Base-by-base conservation (phyloP, 92 coral and sea anemone genomes). In the Montipora capitata region DNA sequence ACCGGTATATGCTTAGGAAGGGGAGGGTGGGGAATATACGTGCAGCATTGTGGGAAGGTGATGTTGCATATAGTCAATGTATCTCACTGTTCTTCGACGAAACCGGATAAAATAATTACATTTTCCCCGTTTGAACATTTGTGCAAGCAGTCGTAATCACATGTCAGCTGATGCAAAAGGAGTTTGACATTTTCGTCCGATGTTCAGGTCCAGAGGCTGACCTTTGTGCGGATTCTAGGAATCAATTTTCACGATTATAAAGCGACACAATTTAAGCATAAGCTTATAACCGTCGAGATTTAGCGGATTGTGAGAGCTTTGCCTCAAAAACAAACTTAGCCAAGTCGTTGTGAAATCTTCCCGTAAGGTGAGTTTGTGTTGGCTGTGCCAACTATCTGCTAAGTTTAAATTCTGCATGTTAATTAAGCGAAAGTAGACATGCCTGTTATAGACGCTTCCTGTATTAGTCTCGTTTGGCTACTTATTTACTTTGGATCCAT, bases 21-120 rank as follows among this genome's bases (percentile, higher is more conserved):
- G 13, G 70, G 72, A 17, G 5, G 41, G 63, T 7, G 41, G 0
- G 18, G 18, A 35, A 5, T 57, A 6, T 40, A 38, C 72, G 12
- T 3, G 40, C 41, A 58, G 83, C 58, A 78, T 78, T 78, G 20
- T 78, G 83, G 83, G 83, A 43, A 79, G 59, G 12, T 27, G 61
- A 45, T 40, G 10, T 13, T 4, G 18, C 20, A 5, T 14, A 45
- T 4, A 52, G 2, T 52, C 11, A 12, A 52, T 5, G 11, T 0
- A 3, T 71, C 6, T 16, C 4, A 14, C 35, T 77, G 5, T 1
- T 12, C 20, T 7, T 12, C 17, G 1, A 49, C 18, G 11, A 35
- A 43, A 71, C 3, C 54, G 2, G 54, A 12, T 12, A 43, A 2
- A 12, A 4, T 9, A 59, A 49, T 13, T 20, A 43, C 43, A 2